Evolutionary conservation across 2,113 vertebrate species (phyloP).

Genomic region (Prionailurus bengalensis): DNA sequence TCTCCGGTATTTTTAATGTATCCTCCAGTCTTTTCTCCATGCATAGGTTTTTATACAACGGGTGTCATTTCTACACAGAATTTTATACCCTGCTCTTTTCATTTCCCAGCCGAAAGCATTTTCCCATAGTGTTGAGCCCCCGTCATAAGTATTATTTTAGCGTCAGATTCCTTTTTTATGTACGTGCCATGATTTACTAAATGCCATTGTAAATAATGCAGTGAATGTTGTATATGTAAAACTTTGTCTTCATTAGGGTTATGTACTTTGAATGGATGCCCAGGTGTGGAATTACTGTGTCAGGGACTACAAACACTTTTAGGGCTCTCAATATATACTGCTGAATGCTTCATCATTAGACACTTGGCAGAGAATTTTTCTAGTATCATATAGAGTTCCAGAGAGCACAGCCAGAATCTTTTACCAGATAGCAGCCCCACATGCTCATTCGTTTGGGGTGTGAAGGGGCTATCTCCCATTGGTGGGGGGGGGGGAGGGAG

Average conservation of each 20-base stretch:
- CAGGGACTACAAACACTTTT: neutral
- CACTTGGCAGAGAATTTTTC: slow-evolving; percentile 5
- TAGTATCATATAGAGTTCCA: neutral
- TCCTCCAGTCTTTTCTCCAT: neutral
- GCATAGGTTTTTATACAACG: neutral
- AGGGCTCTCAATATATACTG: neutral
- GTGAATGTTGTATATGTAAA: neutral
- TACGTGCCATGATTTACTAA: slow-evolving; percentile 23
- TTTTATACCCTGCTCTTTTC: neutral
- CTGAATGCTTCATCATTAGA: neutral
- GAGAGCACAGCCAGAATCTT: neutral
- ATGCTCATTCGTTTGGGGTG: neutral
- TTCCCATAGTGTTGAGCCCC: neutral
- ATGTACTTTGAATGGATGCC: neutral
- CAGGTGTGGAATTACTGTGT: neutral
- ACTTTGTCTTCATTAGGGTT: slow-evolving; percentile 21
- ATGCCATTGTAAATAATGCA: slow-evolving; percentile 37
- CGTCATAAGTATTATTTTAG: neutral
- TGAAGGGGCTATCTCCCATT: neutral
- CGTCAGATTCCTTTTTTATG: neutral
- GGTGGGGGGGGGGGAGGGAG: no score
- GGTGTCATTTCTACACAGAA: neutral
- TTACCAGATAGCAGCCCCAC: neutral
- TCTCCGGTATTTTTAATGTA: neutral
- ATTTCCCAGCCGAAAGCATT: neutral